A percentile compares a stretch with the other conserved stretches of the same genome.
phyloP scores from a whole-genome alignment of 2,113 vertebrate species.

The Megaptera novaeangliae region DNA sequence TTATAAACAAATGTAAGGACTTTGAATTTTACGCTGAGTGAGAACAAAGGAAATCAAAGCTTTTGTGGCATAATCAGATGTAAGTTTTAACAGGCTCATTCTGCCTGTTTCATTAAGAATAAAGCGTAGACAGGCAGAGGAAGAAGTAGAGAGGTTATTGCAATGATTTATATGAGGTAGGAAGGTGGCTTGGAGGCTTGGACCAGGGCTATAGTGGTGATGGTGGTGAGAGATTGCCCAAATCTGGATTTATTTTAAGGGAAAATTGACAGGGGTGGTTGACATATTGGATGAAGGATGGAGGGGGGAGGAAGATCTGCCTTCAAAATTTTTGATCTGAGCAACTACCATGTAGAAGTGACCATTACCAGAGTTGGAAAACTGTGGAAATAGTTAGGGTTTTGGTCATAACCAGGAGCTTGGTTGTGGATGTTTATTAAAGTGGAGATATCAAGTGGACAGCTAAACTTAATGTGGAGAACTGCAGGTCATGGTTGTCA shows the following conservation, averaged over 20 bases:
- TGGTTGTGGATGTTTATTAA: neutral
- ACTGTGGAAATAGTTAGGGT: neutral
- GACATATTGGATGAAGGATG: neutral
- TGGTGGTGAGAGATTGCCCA: neutral
- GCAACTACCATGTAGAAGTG: neutral
- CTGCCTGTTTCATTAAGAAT: neutral
- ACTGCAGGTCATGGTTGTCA: neutral
- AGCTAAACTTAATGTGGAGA: neutral
- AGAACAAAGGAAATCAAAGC: neutral
- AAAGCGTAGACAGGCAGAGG: neutral
- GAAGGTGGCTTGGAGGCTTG: neutral
- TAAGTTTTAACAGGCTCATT: neutral
- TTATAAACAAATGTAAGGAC: neutral
- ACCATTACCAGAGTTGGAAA: neutral
- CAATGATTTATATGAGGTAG: neutral
- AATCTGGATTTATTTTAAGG: neutral
- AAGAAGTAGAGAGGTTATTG: neutral
- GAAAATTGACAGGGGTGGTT: neutral
- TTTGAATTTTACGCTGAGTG: neutral
- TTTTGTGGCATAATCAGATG: neutral
- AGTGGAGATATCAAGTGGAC: neutral
- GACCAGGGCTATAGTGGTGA: neutral
- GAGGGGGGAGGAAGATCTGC: fast-evolving
- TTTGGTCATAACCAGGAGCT: neutral
- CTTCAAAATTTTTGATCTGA: neutral